Base-by-base conservation (phyloP, 2,888 invertebrate species). In the Cyrtodaria siliqua region DNA sequence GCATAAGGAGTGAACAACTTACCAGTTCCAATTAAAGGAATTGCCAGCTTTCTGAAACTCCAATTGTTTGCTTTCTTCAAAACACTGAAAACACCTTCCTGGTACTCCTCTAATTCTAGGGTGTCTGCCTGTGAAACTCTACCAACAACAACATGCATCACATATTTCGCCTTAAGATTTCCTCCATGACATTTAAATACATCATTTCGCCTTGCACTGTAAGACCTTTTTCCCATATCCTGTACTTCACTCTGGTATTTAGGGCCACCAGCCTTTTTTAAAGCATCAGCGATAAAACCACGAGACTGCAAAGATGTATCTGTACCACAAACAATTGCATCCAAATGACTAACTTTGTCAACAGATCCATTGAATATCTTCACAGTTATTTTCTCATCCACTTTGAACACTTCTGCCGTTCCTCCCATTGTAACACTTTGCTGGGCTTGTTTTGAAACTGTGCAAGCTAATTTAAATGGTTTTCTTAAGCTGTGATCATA, bases 311-410 rank as follows among this genome's bases (percentile, higher is more conserved):
- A 20, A 9, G 29, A 4, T 18, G 14, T 64, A 47, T 66, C 70
- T 18, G 57, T 69, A 3, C 76, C 68, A 70, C 76, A 76, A 2
- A 76, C 69, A 52, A 80, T 24, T 20, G 76, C 80, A 76, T 80
- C 76, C 14, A 80, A 18, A 38, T 55, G 33, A 24, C n/a, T 47
- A 2, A 52, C 53, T 66, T 66, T 76, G 6, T 56, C 57, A 29
- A 80, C 71, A 4, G 63, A 63, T 18, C 69, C 68, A 40, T 61
- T 57, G 42, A 55, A 80, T 9, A 76, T 62, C 38, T 72, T 67
- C 0, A 76, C 69, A 23, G 57, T 69, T 23, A 73, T 26, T n/a
- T 56, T 33, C 24, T 33, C 33, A 52, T 61, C 67, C 18, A 79
- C 14, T 18, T 20, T 29, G 38, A 55, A 79, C 6, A 63, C 24